Base-by-base conservation (phyloP, 2,113 vertebrate species). In the Odontesthes bonariensis region DNA sequence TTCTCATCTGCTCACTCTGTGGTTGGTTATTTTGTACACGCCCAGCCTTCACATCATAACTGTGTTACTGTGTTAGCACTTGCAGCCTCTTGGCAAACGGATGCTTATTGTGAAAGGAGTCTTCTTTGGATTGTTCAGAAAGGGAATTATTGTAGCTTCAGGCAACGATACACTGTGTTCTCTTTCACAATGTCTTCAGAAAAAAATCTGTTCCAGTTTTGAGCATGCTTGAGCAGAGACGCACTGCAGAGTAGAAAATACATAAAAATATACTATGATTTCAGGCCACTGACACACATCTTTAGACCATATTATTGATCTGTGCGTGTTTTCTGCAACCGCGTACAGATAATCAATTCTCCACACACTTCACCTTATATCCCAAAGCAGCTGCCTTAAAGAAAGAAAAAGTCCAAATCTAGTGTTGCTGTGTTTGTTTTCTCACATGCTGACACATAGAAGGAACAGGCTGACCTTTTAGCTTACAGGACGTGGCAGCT, bases 141-240 rank as follows among this genome's bases (percentile, higher is more conserved):
- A 31, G 11, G 55, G 56, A 84, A 63, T 83, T 61, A 69, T 59
- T 42, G 56, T 82, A 70, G 40, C 81, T 54, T 9, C 17, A 31
- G 60, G 83, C 77, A 73, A 81, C 61, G 12, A 46, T 53, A 88
- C 86, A 81, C 32, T 17, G 11, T 87, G 84, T 88, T 82, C 82
- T 60, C 9, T 82, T 79, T 73, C 66, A 73, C 54, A 79, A 75
- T 70, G 76, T 14, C 27, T 44, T 66, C 27, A 38, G 57, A 31
- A 9, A 8, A 11, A 59, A 42, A 73, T 49, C 7, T 67, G 51
- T 77, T 79, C 69, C 56, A 51, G 33, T 58, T 66, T 53, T 14
- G 0, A 22, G 62, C 9, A 35, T 22, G 19, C 20, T 19, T 19
- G 10, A 31, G 47, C 5, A 3, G 16, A 47, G 17, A 56, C 38